These are phyloP conservation scores for Micrasema longulum DNA, from an alignment of 1,140 invertebrate genomes.

Conservation along the genomic window DNA sequence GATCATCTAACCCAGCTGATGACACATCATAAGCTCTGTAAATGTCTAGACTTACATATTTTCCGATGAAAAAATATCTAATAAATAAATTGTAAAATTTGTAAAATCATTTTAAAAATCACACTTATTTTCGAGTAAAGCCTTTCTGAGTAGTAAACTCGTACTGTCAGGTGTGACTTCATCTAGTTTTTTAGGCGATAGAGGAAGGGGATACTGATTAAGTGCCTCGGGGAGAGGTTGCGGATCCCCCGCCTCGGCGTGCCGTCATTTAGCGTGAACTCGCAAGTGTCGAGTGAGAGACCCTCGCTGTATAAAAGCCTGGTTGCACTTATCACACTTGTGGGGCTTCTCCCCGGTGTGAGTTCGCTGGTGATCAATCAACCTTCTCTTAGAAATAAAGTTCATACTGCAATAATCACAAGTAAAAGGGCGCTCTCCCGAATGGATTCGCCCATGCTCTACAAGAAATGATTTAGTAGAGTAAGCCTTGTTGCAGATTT, in stretches of 20 bases:
- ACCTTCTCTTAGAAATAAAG: conserved; percentile 60
- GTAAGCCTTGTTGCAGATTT: conserved; percentile 71
- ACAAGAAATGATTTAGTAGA: conserved; percentile 67
- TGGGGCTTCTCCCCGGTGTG: conserved; percentile 81
- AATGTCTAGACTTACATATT: too few species aligned
- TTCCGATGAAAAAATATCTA: too few species aligned
- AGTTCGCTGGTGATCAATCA: conserved; percentile 70
- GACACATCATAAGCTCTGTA: too few species aligned
- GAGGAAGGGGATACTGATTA: conserved; percentile 8
- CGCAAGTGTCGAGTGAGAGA: conserved; percentile 68
- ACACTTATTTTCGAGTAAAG: too few species aligned
- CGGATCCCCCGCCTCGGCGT: conserved; percentile 22
- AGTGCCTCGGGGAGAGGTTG: too few species aligned
- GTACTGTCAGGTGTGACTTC: neutral
- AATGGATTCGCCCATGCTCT: conserved; percentile 71
- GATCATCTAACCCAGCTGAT: too few species aligned
- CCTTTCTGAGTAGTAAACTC: too few species aligned
- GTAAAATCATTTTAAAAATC: too few species aligned
- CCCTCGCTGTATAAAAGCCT: conserved; percentile 70
- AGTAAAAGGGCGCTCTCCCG: conserved; percentile 70
- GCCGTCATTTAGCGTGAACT: conserved; percentile 57
- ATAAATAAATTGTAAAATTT: too few species aligned
- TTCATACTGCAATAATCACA: conserved; percentile 72
- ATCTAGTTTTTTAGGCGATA: conserved; percentile 19
- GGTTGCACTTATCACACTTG: conserved; percentile 71